Conservation (phyloP, 2,888 invertebrate species). For the Halocaridina rubra region DNA sequence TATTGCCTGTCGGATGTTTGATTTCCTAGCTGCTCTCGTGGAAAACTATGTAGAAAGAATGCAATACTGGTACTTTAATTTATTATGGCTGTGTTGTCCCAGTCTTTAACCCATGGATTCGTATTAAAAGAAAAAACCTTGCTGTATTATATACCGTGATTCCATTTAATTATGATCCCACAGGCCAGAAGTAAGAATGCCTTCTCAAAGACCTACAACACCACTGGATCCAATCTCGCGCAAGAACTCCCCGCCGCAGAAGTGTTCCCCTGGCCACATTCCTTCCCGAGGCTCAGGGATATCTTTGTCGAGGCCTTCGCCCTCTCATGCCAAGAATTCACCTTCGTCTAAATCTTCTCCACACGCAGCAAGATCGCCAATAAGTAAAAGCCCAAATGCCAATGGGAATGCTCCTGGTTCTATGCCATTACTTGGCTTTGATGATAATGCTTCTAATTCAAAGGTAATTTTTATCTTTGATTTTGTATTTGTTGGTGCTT, state of each 20-base stretch:
- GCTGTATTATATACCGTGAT: no score
- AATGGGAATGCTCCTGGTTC: constrained; percentile 32
- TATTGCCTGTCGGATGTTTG: no score
- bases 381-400: constrained; percentile 39
- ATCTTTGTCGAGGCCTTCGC: constrained; percentile 34
- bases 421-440: constrained; percentile 42
- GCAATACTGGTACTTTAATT: no score
- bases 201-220: constrained; percentile 43
- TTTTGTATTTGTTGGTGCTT: no score
- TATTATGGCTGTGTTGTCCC: no score
- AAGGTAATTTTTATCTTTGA: no score
- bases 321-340: constrained; percentile 32
- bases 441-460: not conserved
- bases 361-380: constrained; percentile 24
- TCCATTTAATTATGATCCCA: not conserved
- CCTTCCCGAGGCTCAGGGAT: constrained; percentile 28
- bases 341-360: constrained; percentile 35
- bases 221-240: constrained; percentile 46
- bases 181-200: constrained; percentile 46
- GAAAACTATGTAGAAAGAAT: no score
- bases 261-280: constrained; percentile 40
- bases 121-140: no score
- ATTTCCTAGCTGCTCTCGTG: no score
- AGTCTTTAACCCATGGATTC: no score
- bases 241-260: constrained; percentile 52